Base-by-base conservation (phyloP, 2,888 invertebrate genomes). In the Hypomecis atomaria region DNA sequence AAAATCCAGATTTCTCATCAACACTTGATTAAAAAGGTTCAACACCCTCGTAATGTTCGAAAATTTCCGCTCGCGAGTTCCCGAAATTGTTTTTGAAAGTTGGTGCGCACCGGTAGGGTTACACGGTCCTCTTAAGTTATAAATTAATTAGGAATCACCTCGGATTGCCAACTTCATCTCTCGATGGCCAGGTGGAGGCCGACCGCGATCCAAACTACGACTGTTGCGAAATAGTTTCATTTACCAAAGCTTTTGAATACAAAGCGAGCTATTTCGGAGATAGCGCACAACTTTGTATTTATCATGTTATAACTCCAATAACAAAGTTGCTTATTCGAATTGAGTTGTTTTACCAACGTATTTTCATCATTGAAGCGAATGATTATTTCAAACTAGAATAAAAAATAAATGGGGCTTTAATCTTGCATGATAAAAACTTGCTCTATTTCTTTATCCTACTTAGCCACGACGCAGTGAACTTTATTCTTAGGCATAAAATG, bases 91-190 rank as follows among this genome's bases (percentile, higher is more conserved):
- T 70, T 57, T 56, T 11, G 11, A 54, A 54, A 54, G 54, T 43
- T 54, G 34, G 43, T 34, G 13, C 38, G 6, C 34, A 9, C 72
- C 36, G 47, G 67, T 69, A 71, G 72, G 66, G 74, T 70, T 72
- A 60, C 50, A 59, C 44, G 49, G 50, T 50, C 47, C 47, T 71
- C 71, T 67, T 48, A 67, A 60, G 67, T 63, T 79, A 79, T 85
- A 83, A 84, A 85, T 85, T 84, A 84, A 86, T 87, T 84, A 83
- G 76, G 73, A 78, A 78, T 81, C 79, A 79, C 74, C 66, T 65
- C 66, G 66, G 67, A 69, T 65, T 67, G 68, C 67, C 59, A 69
- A 73, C 71, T 70, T 54, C 63, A 63, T 56, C 52, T 71, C 63
- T 63, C n/a, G 43, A 50, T 48, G 62, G 65, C 62, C 65, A 72